phyloP scores from a whole-genome alignment of 2,113 vertebrate genomes.

The Opisthocomus hoazin region DNA sequence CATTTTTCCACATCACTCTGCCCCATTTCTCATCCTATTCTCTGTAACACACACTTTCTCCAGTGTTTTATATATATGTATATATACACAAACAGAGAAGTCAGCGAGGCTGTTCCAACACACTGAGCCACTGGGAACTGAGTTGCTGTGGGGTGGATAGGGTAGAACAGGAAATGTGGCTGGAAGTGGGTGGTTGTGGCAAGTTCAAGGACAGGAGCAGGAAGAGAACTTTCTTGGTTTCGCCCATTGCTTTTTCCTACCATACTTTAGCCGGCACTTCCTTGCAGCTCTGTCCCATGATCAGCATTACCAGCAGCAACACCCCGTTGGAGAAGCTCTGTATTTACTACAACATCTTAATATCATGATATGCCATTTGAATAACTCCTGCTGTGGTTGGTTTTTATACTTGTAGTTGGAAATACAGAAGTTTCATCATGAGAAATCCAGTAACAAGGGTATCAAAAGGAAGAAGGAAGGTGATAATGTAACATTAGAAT shows the following conservation, averaged over 20 bases:
- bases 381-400: background rate
- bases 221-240: background rate
- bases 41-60: background rate
- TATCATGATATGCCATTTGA: background rate
- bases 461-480: background rate
- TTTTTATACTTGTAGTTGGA: background rate
- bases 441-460: background rate
- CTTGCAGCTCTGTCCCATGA: background rate
- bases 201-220: background rate
- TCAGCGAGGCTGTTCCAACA: background rate
- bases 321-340: background rate
- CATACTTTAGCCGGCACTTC: background rate
- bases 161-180: background rate
- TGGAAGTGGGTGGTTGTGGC: background rate
- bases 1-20: background rate
- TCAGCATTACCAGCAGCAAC: background rate
- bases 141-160: background rate
- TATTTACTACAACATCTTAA: background rate
- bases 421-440: fast-evolving
- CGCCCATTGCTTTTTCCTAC: background rate
- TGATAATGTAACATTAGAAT: background rate
- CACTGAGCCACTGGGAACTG: background rate
- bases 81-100: background rate
- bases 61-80: background rate
- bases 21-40: background rate